Base-by-base conservation (phyloP, 2,888 invertebrate genomes). In the Chouioia cunea region DNA sequence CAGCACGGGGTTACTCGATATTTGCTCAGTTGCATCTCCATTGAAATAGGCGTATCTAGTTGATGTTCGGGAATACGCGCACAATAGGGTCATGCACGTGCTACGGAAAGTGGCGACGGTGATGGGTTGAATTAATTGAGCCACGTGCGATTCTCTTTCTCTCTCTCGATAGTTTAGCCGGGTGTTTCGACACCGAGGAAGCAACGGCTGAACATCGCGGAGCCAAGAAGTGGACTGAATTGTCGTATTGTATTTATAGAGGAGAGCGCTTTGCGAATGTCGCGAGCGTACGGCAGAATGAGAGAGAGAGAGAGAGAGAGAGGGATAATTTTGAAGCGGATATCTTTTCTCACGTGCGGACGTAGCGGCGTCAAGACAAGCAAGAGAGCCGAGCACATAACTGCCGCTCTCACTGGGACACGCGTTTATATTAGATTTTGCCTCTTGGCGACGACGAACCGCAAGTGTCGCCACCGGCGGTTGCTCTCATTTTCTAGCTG, bases 241-340 rank as follows among this genome's bases (percentile, higher is more conserved):
- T 64, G 65, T 59, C 82, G 82, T 79, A 82, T 85, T 84, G 84
- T 85, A 85, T 85, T 85, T 85, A 84, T 85, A 85, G 85, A 84
- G 81, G 79, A 27, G 75, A 82, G 78, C 50, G 36, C 22, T 36
- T 20, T 18, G 50, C 18, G 43, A 73, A 74, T 74, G 56, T 56
- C 52, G 60, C 44, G 10, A n/a, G 23, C 4, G 43, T 6, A 22
- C 15, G 2, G 18, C 12, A 20, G 10, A 44, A 48, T 18, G 15
- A 46, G 27, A 22, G 23, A 2, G n/a, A 22, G 20, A 12, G 22
- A 47, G 22, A 46, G 6, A 36, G 36, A 6, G 43, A 22, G 22
- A 48, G 48, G n/a, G 22, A 20, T 36, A 10, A 36, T 36, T 36
- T 36, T 36, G 36, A 36, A 36, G 36, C 36, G 4, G 36, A 36